A percentile compares a stretch with the other conserved stretches of the same genome.
Conservation (phyloP, 2,888 invertebrate species). For the Netelia virgata region DNA sequence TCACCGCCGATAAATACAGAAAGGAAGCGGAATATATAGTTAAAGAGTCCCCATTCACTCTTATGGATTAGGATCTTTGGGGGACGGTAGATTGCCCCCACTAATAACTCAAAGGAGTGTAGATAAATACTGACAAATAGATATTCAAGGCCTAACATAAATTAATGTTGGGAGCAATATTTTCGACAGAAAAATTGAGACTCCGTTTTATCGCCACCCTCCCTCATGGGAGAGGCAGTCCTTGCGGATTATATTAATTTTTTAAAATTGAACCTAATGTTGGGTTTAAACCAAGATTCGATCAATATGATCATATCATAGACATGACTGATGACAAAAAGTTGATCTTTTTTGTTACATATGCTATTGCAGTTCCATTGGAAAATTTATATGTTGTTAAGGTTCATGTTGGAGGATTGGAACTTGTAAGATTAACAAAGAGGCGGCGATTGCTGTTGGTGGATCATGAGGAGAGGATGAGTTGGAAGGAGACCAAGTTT, state of each 20-base stretch:
- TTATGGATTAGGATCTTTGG: not conserved
- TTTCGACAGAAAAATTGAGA: no score
- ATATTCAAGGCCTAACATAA: no score
- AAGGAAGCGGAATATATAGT: not conserved
- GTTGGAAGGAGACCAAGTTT: no score
- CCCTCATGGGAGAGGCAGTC: not conserved
- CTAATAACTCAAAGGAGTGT: no score
- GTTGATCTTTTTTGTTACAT: constrained; percentile 4
- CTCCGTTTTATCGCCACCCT: not conserved
- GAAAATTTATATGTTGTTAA: constrained; percentile 28
- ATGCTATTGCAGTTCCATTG: constrained; percentile 39
- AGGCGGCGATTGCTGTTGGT: not conserved
- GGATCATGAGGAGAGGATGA: not conserved
- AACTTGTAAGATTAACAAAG: not conserved
- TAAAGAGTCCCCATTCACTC: not conserved
- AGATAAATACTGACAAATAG: no score
- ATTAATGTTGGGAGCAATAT: no score
- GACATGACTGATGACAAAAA: not conserved
- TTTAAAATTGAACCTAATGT: not conserved
- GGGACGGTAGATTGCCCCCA: no score
- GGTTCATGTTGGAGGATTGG: not conserved
- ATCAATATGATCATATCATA: constrained; percentile 34
- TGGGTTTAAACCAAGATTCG: constrained; percentile 28
- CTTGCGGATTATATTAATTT: constrained; percentile 12
- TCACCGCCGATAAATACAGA: constrained; percentile 33